Conservation (phyloP, 2,797 vertebrate species). For the Chromobotia macracanthus region DNA sequence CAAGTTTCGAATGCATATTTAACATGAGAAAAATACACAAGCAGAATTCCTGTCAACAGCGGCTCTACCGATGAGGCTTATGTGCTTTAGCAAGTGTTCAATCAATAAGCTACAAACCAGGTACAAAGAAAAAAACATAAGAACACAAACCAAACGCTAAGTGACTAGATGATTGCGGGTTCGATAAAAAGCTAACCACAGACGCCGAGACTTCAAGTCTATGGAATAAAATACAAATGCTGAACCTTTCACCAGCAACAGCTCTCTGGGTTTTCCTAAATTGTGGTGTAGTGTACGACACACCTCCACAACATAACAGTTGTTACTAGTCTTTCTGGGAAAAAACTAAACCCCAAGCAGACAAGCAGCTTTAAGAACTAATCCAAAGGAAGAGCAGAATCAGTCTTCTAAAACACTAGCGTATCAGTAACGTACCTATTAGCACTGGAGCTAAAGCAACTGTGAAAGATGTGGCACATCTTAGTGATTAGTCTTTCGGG, state of each 20-base stretch:
- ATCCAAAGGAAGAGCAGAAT: neutral
- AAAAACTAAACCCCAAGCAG: constrained; percentile 23
- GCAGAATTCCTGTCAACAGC: constrained; percentile 33
- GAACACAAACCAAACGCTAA: constrained; percentile 8
- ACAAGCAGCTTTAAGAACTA: constrained; percentile 27
- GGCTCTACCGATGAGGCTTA: constrained; percentile 33
- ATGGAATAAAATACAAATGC: constrained; percentile 35
- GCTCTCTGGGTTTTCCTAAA: constrained; percentile 21
- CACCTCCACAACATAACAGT: constrained; percentile 31
- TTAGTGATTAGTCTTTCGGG: constrained; percentile 37
- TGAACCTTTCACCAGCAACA: constrained; percentile 27
- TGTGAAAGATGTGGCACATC: constrained; percentile 26
- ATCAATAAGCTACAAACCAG: constrained; percentile 33
- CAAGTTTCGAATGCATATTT: constrained; percentile 43
- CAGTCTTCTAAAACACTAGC: neutral
- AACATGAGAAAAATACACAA: constrained; percentile 32
- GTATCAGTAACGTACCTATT: neutral
- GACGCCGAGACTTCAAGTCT: constrained; percentile 20
- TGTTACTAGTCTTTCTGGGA: constrained; percentile 30
- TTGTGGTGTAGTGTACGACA: constrained; percentile 3
- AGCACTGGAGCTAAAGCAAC: constrained; percentile 31
- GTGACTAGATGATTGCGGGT: constrained; percentile 17
- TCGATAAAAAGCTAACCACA: constrained; percentile 3
- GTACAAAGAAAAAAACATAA: constrained; percentile 4
- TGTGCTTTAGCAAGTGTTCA: constrained; percentile 25